Base-by-base conservation (phyloP, 1,140 invertebrate species). In the Lordiphosa clarofinis region DNA sequence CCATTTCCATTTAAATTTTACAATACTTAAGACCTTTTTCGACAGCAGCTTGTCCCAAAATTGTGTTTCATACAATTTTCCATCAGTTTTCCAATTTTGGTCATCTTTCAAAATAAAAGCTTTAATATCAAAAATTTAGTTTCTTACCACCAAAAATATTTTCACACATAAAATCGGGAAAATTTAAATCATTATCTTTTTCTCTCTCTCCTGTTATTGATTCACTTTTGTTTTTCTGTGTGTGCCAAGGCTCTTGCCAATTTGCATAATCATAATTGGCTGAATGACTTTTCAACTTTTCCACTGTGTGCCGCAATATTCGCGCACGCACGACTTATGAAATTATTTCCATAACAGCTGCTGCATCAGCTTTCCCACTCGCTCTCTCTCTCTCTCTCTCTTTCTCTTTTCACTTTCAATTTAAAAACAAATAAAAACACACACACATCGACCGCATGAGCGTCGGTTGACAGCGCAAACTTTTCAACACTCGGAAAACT, bases 351-450 rank as follows among this genome's bases (percentile, higher is more conserved):
- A 38, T 31, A 72, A 56, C 60, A 59, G 40, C 65, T 59, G 59
- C 55, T 48, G 15, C 21, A 10, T 11, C 36, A 56, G 39, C 61
- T 57, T 36, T 42, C 39, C 28, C 47, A 19, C 38, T 40, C n/a
- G n/a, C n/a, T n/a, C n/a, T n/a, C n/a, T 2, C 6, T 2, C 56
- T 12, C 24, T 12, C 24, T 31, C 24, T 13, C 43, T 46, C 24
- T 11, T 6, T 43, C 19, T 11, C 12, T 71, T 70, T 67, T 59
- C 52, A 59, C 65, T 72, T 69, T 72, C 59, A 42, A 48, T 69
- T 69, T 63, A 13, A 46, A 36, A 57, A 42, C 55, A 64, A 43
- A 35, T 47, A 39, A 52, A 58, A 56, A 15, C 55, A 37, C 42
- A 64, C 38, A 50, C 40, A 43, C 40, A 24, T 24, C 6, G n/a